Evolutionary conservation across 2,888 invertebrate genomes (phyloP), one percentile per base, ranked within the genome.

Genomic region (Aphodius sticticus): DNA sequence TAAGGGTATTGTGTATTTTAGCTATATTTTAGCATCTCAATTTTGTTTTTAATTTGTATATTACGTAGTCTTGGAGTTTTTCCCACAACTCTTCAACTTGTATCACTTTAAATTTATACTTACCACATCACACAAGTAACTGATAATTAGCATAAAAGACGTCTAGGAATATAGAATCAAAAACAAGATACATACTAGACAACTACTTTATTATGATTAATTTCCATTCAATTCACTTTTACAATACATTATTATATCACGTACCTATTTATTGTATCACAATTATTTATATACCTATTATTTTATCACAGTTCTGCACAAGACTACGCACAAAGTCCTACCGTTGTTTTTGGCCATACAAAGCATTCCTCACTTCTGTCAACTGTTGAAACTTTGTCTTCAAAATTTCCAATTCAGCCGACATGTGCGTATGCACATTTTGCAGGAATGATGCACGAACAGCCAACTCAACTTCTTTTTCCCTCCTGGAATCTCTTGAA

Each of bases 381-480:
- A 53, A 53, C 12, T 53, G 53, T 5, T 53, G 53, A 53, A 53
- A 53, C 53, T 53, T 53, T 12, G 53, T 9, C 53, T 53, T 53
- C 53, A 53, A 12, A 53, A 53, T 53, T 2, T 53, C 53, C 53
- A 53, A 53, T 53, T 53, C 53, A 1, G 53, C 53, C 53, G 53
- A 53, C 53, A 53, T 53, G 4, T 53, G 53, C 53, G 53, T 53
- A 12, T 53, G 53, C 1, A 53, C 53, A 53, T 53, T 53, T 53
- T 53, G 53, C 12, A 53, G 12, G 4, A 53, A 53, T 5, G 53
- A 53, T 12, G 53, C 53, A 7, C 97, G 91, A 70, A 98, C 95
- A 0, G 97, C 97, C 77, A 98, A 94, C 84, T 97, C 96, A 83
- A 98, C 97, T 87, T 99, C 98, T 85, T 98, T 96, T 71, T 95